These are phyloP conservation scores for Diadegma fenestrale DNA, from an alignment of 2,888 invertebrate species.

Conservation along the genomic window DNA sequence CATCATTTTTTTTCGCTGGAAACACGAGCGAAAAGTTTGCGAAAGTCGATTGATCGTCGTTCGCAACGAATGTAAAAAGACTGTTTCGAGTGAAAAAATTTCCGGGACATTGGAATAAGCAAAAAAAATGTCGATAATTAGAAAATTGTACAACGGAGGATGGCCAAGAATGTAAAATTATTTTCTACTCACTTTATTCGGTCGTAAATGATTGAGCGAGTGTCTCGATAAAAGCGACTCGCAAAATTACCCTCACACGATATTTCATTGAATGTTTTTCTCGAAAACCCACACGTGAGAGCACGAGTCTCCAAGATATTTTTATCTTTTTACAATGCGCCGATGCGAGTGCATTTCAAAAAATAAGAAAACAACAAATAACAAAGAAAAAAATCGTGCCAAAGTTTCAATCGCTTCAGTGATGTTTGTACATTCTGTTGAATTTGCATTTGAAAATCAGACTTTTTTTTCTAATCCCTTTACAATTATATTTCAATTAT, in stretches of 20 bases:
- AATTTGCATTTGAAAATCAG: conserved; percentile 58
- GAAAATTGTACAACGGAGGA: conserved; percentile 33
- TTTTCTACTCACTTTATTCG: conserved; percentile 52
- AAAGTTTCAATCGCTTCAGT: conserved; percentile 46
- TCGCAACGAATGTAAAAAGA: conserved; percentile 53
- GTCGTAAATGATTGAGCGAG: conserved; percentile 37
- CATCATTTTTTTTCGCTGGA: conserved; percentile 21
- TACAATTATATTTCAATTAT: conserved; percentile 55
- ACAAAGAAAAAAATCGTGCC: conserved; percentile 55
- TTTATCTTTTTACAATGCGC: conserved; percentile 5
- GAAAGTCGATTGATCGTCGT: conserved; percentile 24
- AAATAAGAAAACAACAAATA: conserved; percentile 5
- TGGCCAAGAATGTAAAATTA: conserved; percentile 47
- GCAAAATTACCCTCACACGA: not conserved
- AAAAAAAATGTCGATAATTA: conserved; percentile 32
- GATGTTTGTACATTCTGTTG: conserved; percentile 59
- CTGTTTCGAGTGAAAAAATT: conserved; percentile 22
- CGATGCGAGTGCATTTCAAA: not conserved
- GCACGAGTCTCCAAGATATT: conserved; percentile 41
- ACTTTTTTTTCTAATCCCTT: conserved; percentile 35
- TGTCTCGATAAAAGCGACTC: not conserved
- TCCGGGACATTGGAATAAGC: not conserved
- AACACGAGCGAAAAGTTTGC: not conserved
- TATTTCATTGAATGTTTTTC: conserved; percentile 1
- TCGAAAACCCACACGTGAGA: not conserved